Evolutionary conservation across 2,888 invertebrate species (phyloP), one percentile per base, ranked within the genome.

Genomic region (Maniola hyperantus): DNA sequence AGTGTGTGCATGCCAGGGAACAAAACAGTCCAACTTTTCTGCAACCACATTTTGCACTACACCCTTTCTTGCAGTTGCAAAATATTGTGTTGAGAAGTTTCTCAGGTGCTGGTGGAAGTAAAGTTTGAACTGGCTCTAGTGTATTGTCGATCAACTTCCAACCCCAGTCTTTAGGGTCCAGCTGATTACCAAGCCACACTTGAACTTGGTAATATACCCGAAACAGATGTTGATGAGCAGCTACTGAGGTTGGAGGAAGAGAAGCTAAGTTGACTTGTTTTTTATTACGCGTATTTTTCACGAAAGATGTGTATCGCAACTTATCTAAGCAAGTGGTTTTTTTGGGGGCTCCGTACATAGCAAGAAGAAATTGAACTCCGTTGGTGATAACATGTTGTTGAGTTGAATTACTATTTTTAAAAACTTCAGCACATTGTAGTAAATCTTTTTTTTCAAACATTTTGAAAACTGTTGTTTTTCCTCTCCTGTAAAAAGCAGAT

Each of bases 1-100:
- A 73, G 68, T 69, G 60, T 64, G 69, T 72, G 55, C 72, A 74
- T 66, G 69, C 73, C 55, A 64, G 20, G 66, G 73, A 76, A 73
- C 73, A 75, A 69, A 65, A 74, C 72, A 77, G 66, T 65, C 72
- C 71, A 42, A 74, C 72, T 71, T 74, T 74, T 73, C 72, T 70
- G 50, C 71, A 71, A 59, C 70, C 69, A 62, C 72, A 75, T 70
- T 71, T 71, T 53, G 68, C 67, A 71, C 66, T 72, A 51, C 68
- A 74, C 39, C 67, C 69, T 50, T 70, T 73, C 66, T 71, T 71
- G 54, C 72, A 72, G 54, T 71, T 71, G 68, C 72, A 72, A 26
- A 26, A 26, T 2, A 26, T 26, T 2, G 72, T 69, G 68, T 74
- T 74, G 7, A 72, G 71, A 11, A 71, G 71, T 66, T 72, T 71